phyloP scores from a whole-genome alignment of 23 tunicate species.

The Halocynthia aurantium region DNA sequence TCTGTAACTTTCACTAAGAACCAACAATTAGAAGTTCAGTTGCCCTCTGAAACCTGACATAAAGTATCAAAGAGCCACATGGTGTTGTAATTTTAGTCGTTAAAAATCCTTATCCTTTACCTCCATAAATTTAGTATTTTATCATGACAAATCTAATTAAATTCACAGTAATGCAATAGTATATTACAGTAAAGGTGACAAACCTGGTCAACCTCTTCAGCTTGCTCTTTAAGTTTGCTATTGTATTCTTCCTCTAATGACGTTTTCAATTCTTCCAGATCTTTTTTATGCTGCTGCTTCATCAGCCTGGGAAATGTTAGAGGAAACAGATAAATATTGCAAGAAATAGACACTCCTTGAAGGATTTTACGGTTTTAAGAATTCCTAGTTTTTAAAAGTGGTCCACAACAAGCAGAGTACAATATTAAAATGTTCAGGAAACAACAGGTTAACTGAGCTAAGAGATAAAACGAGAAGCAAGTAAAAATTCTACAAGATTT shows the following conservation, averaged over 20 bases:
- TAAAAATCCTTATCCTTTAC: no score
- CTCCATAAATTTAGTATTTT: no score
- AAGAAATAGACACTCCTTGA: background rate
- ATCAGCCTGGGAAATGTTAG: conserved; percentile 1
- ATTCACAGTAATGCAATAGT: no score
- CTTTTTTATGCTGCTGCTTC: conserved; percentile 21
- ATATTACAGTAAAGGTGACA: no score
- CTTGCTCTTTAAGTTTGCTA: conserved; percentile 52
- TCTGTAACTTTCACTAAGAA: no score
- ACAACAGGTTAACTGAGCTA: background rate
- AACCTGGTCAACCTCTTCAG: conserved; percentile 55
- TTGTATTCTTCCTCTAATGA: conserved; percentile 37
- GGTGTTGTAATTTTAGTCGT: no score
- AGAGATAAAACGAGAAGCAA: background rate
- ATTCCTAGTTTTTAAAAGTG: background rate
- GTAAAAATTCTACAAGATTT: no score
- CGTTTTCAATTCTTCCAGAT: conserved; percentile 39
- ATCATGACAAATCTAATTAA: no score
- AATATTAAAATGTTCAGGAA: background rate
- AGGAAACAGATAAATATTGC: background rate
- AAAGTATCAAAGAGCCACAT: no score
- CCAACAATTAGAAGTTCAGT: no score
- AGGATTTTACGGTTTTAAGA: background rate
- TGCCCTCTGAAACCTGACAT: no score
- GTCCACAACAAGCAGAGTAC: background rate